These are phyloP conservation scores for Siniperca obscura DNA, from an alignment of 2,797 vertebrate genomes.

Conservation along the genomic window DNA sequence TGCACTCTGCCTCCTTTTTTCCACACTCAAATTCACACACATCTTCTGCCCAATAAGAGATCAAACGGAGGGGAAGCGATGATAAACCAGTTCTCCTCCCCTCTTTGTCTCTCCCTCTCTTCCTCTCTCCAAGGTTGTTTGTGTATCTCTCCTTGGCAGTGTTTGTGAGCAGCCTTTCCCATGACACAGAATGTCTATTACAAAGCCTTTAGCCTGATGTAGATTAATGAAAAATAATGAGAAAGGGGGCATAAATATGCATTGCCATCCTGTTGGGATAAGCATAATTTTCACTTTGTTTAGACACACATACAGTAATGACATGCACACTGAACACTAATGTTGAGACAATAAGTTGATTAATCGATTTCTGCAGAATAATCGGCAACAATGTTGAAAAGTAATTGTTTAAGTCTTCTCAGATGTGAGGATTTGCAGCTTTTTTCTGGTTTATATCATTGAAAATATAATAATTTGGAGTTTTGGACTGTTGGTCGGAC, in stretches of 20 bases:
- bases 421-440: background rate
- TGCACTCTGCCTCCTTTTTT: constrained; percentile 8
- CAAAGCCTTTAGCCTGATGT: constrained; percentile 55
- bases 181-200: constrained; percentile 54
- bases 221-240: constrained; percentile 72
- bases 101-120: constrained; percentile 18
- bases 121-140: constrained; percentile 62
- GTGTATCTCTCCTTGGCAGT: constrained; percentile 40
- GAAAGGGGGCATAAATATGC: constrained; percentile 54
- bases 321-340: constrained; percentile 6
- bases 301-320: constrained; percentile 21
- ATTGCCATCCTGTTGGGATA: constrained; percentile 37
- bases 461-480: background rate
- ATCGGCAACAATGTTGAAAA: background rate
- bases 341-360: constrained; percentile 15
- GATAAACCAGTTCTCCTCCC: constrained; percentile 66
- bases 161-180: constrained; percentile 54
- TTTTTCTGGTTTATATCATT: background rate
- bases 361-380: background rate
- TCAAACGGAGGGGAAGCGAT: constrained; percentile 68
- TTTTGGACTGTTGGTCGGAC: background rate
- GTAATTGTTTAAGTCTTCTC: background rate
- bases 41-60: constrained; percentile 51
- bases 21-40: constrained; percentile 33
- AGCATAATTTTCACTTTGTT: constrained; percentile 48